Evolutionary conservation across 1,140 invertebrate species (phyloP).

Genomic region (Trichogramma pretiosum): DNA sequence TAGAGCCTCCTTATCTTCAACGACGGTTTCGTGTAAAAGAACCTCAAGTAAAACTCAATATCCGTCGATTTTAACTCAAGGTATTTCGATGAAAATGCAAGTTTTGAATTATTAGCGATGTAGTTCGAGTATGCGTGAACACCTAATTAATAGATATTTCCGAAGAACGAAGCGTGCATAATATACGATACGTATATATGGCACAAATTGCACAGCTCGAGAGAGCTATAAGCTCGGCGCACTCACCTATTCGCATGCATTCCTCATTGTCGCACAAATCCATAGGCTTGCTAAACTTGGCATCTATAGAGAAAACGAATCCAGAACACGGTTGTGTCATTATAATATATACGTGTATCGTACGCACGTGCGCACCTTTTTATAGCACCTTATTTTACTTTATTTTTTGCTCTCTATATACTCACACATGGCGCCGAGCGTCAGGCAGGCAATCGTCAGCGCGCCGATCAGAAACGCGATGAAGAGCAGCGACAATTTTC

Average conservation of each 20-base stretch:
- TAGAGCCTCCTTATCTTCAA: no score
- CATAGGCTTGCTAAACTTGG: constrained; percentile 5
- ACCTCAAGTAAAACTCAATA: no score
- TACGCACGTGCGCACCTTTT: no score
- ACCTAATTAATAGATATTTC: no score
- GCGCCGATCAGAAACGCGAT: constrained; percentile 1
- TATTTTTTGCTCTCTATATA: constrained; percentile 9
- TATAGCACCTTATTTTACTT: no score
- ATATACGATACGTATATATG: no score
- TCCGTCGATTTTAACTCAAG: no score
- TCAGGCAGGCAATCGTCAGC: constrained; percentile 19
- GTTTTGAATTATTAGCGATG: no score
- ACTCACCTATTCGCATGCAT: constrained; percentile 36
- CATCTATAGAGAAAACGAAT: constrained; percentile 19
- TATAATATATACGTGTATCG: not conserved
- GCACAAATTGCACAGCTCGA: not conserved
- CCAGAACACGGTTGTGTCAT: not conserved
- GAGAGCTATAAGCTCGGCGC: not conserved
- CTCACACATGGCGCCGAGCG: constrained; percentile 31
- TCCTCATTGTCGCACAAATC: constrained; percentile 34
- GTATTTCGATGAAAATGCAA: no score
- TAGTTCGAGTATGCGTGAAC: no score
- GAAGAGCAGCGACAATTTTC: not conserved
- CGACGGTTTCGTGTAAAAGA: no score
- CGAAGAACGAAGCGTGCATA: no score